Percentiles rank a stretch among this genome's conserved stretches.
Evolutionary conservation across 2,113 vertebrate genomes (phyloP).

Genomic region (Ciconia stormi): DNA sequence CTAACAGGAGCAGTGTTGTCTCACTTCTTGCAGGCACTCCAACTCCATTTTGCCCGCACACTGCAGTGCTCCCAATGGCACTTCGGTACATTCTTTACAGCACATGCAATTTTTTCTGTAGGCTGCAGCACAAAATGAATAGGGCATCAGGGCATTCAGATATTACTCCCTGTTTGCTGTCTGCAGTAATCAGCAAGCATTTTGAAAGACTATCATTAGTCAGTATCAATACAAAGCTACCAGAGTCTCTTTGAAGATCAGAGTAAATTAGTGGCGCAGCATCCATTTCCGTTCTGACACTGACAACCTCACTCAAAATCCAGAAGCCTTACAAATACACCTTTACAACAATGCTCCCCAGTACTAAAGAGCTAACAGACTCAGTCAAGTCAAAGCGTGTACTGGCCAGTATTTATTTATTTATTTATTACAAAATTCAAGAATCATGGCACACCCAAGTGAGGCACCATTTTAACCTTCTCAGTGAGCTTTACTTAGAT

Average conservation of each 20-base stretch:
- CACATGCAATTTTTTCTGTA: neutral
- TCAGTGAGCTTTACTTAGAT: neutral
- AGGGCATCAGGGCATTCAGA: neutral
- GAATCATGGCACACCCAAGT: neutral
- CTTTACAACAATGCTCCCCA: neutral
- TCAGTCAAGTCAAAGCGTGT: neutral
- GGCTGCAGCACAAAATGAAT: neutral
- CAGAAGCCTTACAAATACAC: neutral
- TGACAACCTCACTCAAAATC: neutral
- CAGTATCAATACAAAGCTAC: neutral
- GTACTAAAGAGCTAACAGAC: neutral
- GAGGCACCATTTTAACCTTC: neutral
- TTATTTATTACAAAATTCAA: neutral
- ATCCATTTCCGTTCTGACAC: neutral
- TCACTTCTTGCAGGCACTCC: neutral
- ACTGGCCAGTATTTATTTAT: neutral
- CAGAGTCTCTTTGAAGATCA: neutral
- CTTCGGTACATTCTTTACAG: neutral
- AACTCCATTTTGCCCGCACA: neutral
- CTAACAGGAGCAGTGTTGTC: neutral
- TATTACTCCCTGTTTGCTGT: neutral
- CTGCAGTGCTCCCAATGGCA: neutral
- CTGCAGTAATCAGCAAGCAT: neutral
- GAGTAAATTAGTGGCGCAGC: neutral
- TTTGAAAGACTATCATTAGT: neutral